Percentiles rank a stretch among this genome's conserved stretches.
phyloP scores from a whole-genome alignment of 2,888 invertebrate species.

The Barypeithes pellucidus region DNA sequence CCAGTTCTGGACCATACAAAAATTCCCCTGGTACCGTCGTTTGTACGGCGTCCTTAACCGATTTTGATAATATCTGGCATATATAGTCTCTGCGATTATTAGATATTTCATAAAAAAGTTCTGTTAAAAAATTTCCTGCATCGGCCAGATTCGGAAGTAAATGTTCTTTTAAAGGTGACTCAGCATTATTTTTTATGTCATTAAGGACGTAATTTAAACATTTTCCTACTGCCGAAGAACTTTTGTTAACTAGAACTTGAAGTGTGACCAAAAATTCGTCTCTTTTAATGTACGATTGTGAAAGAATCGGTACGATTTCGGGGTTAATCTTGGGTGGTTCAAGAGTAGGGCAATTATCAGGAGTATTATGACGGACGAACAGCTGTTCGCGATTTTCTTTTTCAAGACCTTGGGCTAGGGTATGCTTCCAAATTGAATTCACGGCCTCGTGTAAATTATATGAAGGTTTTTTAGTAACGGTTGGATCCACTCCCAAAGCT shows the following conservation, averaged over 20 bases:
- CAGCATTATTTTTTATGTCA: too few species aligned
- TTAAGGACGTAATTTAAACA: too few species aligned
- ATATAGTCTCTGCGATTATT: background rate
- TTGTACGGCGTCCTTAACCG: slow-evolving; percentile 4
- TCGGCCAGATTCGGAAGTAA: background rate
- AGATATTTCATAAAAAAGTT: slow-evolving; percentile 2
- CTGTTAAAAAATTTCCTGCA: background rate
- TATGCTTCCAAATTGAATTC: background rate
- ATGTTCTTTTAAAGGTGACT: too few species aligned
- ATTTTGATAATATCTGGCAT: background rate
- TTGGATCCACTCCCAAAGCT: background rate
- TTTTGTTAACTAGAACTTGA: too few species aligned
- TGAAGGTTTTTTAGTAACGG: background rate
- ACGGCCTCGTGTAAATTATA: background rate
- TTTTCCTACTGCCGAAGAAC: too few species aligned
- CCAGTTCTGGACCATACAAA: slow-evolving; percentile 12
- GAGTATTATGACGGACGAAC: background rate
- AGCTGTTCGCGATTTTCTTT: background rate
- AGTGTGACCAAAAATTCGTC: too few species aligned
- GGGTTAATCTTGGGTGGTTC: slow-evolving; percentile 1
- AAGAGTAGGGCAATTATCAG: background rate
- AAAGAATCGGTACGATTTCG: slow-evolving; percentile 1
- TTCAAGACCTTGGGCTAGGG: background rate
- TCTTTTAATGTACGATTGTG: background rate
- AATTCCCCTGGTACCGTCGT: background rate